These are phyloP conservation scores for Omphaloscelis lunosa DNA, from an alignment of 2,888 invertebrate genomes.

Conservation along the genomic window DNA sequence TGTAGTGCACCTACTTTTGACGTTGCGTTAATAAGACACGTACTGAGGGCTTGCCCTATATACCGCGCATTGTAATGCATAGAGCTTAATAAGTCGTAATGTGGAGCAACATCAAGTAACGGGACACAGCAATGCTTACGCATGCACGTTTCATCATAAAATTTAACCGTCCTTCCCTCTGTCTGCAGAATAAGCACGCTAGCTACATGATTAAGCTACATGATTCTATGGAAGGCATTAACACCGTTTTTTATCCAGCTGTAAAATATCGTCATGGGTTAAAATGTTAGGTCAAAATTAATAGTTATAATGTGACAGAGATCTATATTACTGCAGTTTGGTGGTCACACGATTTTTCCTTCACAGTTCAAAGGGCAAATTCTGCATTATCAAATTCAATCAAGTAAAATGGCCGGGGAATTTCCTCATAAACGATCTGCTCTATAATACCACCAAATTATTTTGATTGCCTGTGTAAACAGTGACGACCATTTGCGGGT, in stretches of 20 bases:
- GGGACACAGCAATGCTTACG: constrained; percentile 63
- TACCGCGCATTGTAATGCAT: constrained; percentile 58
- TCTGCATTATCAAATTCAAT: background rate
- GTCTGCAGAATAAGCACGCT: constrained; percentile 34
- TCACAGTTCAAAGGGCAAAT: background rate
- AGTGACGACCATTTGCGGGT: constrained; percentile 1
- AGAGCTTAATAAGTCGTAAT: constrained; percentile 70
- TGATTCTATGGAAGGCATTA: constrained; percentile 49
- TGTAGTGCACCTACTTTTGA: constrained; percentile 38
- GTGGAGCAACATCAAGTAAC: constrained; percentile 70
- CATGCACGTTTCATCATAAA: constrained; percentile 62
- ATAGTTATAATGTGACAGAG: constrained; percentile 34
- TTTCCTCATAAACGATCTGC: background rate
- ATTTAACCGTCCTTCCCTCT: constrained; percentile 42
- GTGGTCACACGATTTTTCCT: background rate
- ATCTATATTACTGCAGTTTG: background rate
- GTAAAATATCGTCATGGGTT: constrained; percentile 26
- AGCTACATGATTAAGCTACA: constrained; percentile 32
- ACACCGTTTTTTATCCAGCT: constrained; percentile 46
- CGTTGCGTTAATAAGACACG: constrained; percentile 54
- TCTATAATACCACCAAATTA: background rate
- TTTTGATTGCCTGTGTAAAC: constrained; percentile 6
- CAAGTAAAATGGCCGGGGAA: background rate
- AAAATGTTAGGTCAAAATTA: constrained; percentile 13
- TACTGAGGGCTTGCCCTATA: constrained; percentile 59